Evolutionary conservation across 2,888 invertebrate genomes (phyloP).

Genomic region (Fragum fragum): DNA sequence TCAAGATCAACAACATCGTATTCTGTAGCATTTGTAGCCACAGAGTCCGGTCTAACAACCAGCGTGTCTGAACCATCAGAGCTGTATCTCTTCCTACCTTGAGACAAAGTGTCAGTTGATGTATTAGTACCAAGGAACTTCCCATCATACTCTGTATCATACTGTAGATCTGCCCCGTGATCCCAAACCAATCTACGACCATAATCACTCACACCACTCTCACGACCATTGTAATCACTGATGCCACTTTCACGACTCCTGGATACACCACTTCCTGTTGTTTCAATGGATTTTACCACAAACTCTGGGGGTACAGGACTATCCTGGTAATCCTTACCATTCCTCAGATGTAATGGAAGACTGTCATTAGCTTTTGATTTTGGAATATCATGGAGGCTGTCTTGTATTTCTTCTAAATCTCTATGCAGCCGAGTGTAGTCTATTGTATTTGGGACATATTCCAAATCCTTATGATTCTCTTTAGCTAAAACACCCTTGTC

Average conservation of each 20-base stretch:
- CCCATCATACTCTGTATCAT: conserved; percentile 66
- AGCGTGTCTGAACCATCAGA: conserved; percentile 44
- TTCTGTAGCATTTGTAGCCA: conserved; percentile 51
- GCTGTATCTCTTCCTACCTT: conserved; percentile 34
- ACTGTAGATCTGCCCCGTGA: conserved; percentile 79
- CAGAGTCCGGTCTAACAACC: conserved; percentile 59
- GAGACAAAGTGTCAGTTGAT: conserved; percentile 57
- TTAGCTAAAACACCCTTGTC: neutral
- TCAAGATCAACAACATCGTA: conserved; percentile 46
- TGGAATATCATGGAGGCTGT: conserved; percentile 73
- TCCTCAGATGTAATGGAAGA: conserved; percentile 41
- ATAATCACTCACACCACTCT: conserved; percentile 68
- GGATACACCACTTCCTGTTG: conserved; percentile 42
- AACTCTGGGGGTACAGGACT: conserved; percentile 39
- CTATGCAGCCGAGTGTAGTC: conserved; percentile 77
- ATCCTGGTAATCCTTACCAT: conserved; percentile 30
- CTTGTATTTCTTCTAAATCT: conserved; percentile 84
- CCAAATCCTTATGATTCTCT: conserved; percentile 12
- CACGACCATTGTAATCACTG: conserved; percentile 65
- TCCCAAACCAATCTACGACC: conserved; percentile 77
- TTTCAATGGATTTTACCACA: conserved; percentile 41
- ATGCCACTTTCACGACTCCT: conserved; percentile 69
- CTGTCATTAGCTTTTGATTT: conserved; percentile 57
- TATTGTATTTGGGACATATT: conserved; percentile 61
- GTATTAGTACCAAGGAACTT: conserved; percentile 70